These are phyloP conservation scores for Sylvietta virens DNA, from an alignment of 2,113 vertebrate genomes.

Conservation along the genomic window DNA sequence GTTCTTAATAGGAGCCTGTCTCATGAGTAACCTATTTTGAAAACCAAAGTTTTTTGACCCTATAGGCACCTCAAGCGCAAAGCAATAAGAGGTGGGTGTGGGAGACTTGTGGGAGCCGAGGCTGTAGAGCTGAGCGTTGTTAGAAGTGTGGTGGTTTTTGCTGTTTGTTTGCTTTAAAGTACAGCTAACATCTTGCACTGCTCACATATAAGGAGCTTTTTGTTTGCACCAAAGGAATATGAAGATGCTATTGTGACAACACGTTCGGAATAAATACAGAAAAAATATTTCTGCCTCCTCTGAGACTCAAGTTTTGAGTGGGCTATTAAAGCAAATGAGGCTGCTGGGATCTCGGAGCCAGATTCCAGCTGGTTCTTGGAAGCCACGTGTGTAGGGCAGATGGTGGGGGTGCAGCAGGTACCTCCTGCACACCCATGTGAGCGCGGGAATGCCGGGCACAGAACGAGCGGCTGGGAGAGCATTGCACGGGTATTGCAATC, in stretches of 20 bases:
- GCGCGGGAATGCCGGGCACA: background rate
- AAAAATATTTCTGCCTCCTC: background rate
- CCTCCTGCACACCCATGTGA: background rate
- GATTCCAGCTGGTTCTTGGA: background rate
- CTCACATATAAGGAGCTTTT: background rate
- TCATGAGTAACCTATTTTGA: background rate
- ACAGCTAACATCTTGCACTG: background rate
- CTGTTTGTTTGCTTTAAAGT: background rate
- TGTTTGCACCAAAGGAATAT: background rate
- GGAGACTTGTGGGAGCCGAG: background rate
- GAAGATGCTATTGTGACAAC: background rate
- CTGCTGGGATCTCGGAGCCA: background rate
- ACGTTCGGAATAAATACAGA: background rate
- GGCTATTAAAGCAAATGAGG: constrained; percentile 19
- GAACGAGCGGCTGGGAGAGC: background rate
- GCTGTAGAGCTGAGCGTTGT: background rate
- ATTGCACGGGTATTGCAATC: accelerated
- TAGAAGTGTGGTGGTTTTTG: background rate
- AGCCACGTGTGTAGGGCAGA: background rate
- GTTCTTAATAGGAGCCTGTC: background rate
- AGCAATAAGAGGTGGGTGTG: background rate
- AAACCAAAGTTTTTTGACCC: background rate
- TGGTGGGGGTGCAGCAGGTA: background rate
- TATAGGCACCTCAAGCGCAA: background rate
- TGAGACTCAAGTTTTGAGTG: background rate